Evolutionary conservation across 2,797 vertebrate species (phyloP), one percentile per base, ranked within the genome.

Genomic region (Psittacula derbiana): DNA sequence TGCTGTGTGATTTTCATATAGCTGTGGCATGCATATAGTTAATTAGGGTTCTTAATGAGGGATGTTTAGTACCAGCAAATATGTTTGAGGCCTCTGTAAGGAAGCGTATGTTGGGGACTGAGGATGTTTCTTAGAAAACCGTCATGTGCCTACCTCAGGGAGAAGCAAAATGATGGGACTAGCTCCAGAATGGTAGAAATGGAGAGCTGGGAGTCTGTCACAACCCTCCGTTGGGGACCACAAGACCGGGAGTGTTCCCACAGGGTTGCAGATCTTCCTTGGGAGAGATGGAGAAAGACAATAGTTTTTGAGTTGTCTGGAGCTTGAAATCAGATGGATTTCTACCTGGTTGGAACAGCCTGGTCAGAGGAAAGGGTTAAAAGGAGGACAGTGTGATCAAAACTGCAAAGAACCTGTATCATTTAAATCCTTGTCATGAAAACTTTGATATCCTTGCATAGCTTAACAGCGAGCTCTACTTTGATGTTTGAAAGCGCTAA

Each of bases 321-420:
- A 81, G 70, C 70, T 78, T n/a, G 38, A 65, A 79, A 92, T 92
- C 25, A 38, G 40, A 44, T 71, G 44, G 6, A 52, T 80, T 94
- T 90, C 55, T 49, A 24, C 61, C n/a, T 44, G 11, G 38, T 44
- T 94, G 88, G 89, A 11, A 70, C 5, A 41, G 58, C 72, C 25
- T 40, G 28, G 41, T 65, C 69, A 94, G 89, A 86, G 75, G 93
- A 92, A 95, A 95, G 91, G 69, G 92, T 88, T 88, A 93, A 92
- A 90, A 88, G 64, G 50, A 84, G 69, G 15, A 64, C 16, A n/a
- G 16, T 49, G 85, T 74, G 91, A 82, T 75, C 96, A 93, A 93
- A 72, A 33, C 21, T 62, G 71, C 55, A 16, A 60, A 95, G 58
- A 95, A 64, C 25, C 15, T 16, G 17, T 41, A 55, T 65, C 65